Evolutionary conservation across 1,140 invertebrate genomes (phyloP), one percentile per base, ranked within the genome.

Genomic region (Tetramorium simillimum): DNA sequence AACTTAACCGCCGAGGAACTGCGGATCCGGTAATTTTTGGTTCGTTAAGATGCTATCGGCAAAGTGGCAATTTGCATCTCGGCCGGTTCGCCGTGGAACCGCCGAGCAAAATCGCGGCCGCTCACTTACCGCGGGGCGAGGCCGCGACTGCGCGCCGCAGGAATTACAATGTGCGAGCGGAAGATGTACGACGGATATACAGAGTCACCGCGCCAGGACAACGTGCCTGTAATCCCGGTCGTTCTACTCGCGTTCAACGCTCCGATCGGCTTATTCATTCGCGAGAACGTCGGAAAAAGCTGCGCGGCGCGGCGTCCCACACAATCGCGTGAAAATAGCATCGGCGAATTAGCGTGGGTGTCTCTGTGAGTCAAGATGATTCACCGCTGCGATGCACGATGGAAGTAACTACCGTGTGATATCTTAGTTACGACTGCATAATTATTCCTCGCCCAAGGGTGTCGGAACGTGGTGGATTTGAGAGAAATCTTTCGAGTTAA

Each of bases 211-310:
- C 88, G 88, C 76, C 70, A 18, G 40, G 56, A 49, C 81, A n/a
- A 33, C 78, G 21, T 80, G 78, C 67, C 53, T 77, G 89, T 90
- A 91, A 91, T 91, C 88, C 88, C 81, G 33, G 28, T 18, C 76
- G 91, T 93, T 93, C 89, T 92, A 87, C 86, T 78, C 77, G 51
- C 76, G 70, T 77, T 92, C 86, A 89, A 92, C 46, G 87, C 58
- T 56, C 78, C 87, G 56, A 60, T 87, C 88, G 84, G 84, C 91
- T 90, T 90, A 92, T 91, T 87, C 86, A 91, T 84, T 88, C 87
- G 86, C 75, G 85, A 86, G 90, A 86, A 84, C 16, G 63, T 78
- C 21, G 67, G 16, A 62, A 80, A 85, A 53, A 80, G n/a, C 16
- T 60, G 75, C 63, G 49, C 85, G 85, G 75, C 63, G 49, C 85